Conservation (phyloP, 2,113 vertebrate species). For the Urocitellus parryii region DNA sequence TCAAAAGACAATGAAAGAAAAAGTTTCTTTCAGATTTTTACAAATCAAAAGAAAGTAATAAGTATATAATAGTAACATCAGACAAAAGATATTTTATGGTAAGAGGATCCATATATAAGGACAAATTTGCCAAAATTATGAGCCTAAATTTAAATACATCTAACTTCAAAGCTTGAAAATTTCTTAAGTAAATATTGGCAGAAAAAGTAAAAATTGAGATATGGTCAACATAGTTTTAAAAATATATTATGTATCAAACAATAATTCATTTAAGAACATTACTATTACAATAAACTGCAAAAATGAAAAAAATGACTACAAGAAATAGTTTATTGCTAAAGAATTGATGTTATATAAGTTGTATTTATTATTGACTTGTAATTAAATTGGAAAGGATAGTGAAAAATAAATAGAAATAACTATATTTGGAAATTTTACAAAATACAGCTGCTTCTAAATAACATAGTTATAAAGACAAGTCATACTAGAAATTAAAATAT, state of each 20-base stretch:
- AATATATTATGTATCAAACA: not conserved
- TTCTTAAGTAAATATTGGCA: not conserved
- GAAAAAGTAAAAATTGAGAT: not conserved
- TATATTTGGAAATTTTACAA: not conserved
- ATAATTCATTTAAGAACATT: not conserved
- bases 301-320: not conserved
- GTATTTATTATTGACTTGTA: not conserved
- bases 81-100: not conserved
- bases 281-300: not conserved
- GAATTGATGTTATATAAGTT: not conserved
- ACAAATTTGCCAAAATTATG: not conserved
- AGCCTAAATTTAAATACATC: not conserved
- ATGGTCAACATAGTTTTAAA: not conserved
- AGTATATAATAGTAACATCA: not conserved
- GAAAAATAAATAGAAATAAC: not conserved
- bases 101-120: not conserved
- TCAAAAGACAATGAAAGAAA: not conserved
- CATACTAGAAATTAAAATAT: not conserved
- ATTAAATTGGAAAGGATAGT: not conserved
- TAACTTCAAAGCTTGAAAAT: not conserved
- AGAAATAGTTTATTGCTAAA: not conserved
- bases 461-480: not conserved
- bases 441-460: not conserved
- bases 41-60: not conserved
- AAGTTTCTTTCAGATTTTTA: not conserved